Percentiles rank a stretch among this genome's conserved stretches.
phyloP scores from a whole-genome alignment of 2,888 invertebrate species.

The Drosophila neotestacea region DNA sequence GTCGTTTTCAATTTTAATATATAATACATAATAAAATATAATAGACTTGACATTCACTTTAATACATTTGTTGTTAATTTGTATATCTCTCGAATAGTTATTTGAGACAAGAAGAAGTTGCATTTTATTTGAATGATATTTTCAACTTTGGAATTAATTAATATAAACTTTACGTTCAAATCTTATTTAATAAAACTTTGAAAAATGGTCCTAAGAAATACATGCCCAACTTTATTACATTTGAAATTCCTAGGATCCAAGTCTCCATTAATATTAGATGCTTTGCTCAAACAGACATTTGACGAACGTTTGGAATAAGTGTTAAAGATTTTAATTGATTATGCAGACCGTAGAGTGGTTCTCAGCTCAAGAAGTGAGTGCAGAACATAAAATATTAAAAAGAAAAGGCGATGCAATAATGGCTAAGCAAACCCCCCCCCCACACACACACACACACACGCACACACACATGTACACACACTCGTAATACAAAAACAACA shows the following conservation, averaged over 20 bases:
- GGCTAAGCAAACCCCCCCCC: conserved; percentile 12
- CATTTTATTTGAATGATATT: no score
- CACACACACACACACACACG: conserved; percentile 1
- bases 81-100: no score
- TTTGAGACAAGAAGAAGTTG: no score
- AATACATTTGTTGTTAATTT: no score
- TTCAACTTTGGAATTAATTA: no score
- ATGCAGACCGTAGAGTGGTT: conserved; percentile 20
- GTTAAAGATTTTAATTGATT: conserved; percentile 52
- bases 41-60: no score
- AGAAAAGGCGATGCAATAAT: conserved; percentile 28
- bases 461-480: neutral
- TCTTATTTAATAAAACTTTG: no score
- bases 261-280: neutral
- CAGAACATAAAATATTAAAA: conserved; percentile 42
- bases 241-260: neutral
- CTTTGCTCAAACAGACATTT: conserved; percentile 13
- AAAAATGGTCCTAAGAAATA: no score
- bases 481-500: conserved; percentile 26
- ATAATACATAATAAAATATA: no score
- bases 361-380: conserved; percentile 23
- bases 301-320: conserved; percentile 47
- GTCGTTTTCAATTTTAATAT: no score
- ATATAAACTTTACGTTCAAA: no score
- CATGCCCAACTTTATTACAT: neutral